Base-by-base conservation (phyloP, 2,113 vertebrate species). In the Pyrgilauda ruficollis region DNA sequence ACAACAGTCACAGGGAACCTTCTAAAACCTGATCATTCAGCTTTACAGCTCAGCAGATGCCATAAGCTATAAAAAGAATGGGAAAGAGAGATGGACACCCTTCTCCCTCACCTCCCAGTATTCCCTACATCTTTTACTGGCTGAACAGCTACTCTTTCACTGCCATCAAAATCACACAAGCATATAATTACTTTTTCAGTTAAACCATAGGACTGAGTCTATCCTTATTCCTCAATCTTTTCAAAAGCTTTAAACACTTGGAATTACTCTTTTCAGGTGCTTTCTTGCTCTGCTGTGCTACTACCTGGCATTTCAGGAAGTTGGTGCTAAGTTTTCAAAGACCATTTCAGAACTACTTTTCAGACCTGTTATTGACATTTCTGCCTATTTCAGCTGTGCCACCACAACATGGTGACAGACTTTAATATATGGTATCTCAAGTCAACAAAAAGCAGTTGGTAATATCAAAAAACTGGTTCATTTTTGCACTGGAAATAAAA, bases 271-370 rank as follows among this genome's bases (percentile, higher is more conserved):
- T 81, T 67, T 56, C 62, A 52, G 0, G 2, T 35, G 18, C 21
- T 63, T 68, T 78, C 89, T 66, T 82, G 27, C 73, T 89, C 92
- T 74, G 31, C 70, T 94, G 35, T 69, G 74, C 19, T 79, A 37
- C 67, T n/a, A 52, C 53, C 62, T 91, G 72, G 72, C 89, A 90
- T 61, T 58, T 44, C 74, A 90, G 43, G 39, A 96, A 90, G 56
- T 2, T 72, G 62, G 50, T 30, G 23, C 66, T 18, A 89, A 84
- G 19, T 67, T 93, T 84, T 91, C 52, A 94, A 64, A 88, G 70
- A 88, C 63, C 33, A 85, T 84, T 84, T 85, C 88, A 97, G 66
- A 91, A 62, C 55, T 89, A 82, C 79, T 95, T 53, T 94, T 97
- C 95, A 96, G 58, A 68, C 11, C 41, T 84, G 61, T 72, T 93